phyloP scores from a whole-genome alignment of 2,888 invertebrate species.

The Alloplasta piceator region DNA sequence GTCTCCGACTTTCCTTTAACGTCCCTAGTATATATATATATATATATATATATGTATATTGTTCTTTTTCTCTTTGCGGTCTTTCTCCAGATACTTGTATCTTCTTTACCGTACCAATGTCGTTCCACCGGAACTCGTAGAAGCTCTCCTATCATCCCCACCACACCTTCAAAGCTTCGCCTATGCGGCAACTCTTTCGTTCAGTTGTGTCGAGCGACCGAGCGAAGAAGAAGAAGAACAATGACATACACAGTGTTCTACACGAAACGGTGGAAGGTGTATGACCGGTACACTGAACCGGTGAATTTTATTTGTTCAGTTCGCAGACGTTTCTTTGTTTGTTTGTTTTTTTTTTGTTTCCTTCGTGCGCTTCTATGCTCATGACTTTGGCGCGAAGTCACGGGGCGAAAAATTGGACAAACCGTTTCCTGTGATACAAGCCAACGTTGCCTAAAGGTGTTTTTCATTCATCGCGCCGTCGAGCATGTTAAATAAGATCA shows the following conservation, averaged over 20 bases:
- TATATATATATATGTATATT: neutral
- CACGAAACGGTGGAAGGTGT: conserved; percentile 30
- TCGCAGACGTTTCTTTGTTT: conserved; percentile 18
- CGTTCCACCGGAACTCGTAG: conserved; percentile 35
- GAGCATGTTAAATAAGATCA: conserved; percentile 13
- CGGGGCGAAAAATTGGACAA: conserved; percentile 49
- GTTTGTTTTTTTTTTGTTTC: neutral
- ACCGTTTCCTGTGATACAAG: conserved; percentile 18
- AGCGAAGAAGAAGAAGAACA: neutral
- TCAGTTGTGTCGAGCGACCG: conserved; percentile 68
- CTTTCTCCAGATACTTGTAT: conserved; percentile 48
- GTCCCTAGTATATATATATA: conserved; percentile 35
- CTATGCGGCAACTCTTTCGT: conserved; percentile 70
- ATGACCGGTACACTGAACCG: conserved; percentile 45
- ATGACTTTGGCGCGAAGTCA: conserved; percentile 28
- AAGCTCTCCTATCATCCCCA: conserved; percentile 28
- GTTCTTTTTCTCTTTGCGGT: conserved; percentile 52
- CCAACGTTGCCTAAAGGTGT: conserved; percentile 5
- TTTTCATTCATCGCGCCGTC: conserved; percentile 26
- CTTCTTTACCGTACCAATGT: conserved; percentile 58
- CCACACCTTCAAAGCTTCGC: conserved; percentile 46
- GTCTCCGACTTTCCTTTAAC: conserved; percentile 66
- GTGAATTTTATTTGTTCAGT: conserved; percentile 56
- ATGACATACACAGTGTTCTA: neutral
- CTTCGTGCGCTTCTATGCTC: conserved; percentile 4